Percentiles rank a stretch among this genome's conserved stretches.
Conservation (phyloP, 2,888 invertebrate genomes). For the Stenolophus ochropezus region DNA sequence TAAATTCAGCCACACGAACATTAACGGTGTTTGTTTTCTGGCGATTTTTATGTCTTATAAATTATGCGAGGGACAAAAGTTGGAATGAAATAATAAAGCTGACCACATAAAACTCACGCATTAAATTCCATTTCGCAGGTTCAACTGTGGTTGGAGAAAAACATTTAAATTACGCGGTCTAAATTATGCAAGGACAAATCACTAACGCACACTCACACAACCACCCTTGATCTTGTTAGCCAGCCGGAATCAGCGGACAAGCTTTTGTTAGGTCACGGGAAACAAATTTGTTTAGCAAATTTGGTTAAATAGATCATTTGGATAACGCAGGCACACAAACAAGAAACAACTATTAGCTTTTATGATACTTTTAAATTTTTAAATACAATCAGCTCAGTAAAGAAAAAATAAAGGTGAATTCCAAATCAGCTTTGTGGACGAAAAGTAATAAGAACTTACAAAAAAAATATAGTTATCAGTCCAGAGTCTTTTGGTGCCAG, state of each 20-base stretch:
- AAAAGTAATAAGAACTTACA: too few relatives aligned
- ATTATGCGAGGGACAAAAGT: neutral
- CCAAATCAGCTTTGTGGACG: too few relatives aligned
- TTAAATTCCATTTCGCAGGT: conserved; percentile 30
- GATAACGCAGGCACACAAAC: too few relatives aligned
- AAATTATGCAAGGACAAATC: conserved; percentile 59
- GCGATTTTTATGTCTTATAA: neutral
- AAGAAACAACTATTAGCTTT: too few relatives aligned
- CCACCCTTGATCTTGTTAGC: conserved; percentile 57
- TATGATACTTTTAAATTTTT: too few relatives aligned
- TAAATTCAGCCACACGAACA: conserved; percentile 2
- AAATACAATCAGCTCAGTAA: too few relatives aligned
- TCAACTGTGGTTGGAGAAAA: conserved; percentile 40
- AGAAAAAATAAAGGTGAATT: too few relatives aligned
- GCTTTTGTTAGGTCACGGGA: neutral
- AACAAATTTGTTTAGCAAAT: neutral
- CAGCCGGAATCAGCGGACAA: neutral
- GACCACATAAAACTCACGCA: conserved; percentile 19
- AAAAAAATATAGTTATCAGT: too few relatives aligned
- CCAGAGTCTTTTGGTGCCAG: too few relatives aligned
- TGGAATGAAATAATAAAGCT: conserved; percentile 12
- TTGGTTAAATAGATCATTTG: neutral
- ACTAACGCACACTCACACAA: conserved; percentile 28
- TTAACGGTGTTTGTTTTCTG: neutral
- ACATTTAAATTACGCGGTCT: conserved; percentile 48